These are phyloP conservation scores for Perca fluviatilis DNA, from an alignment of 2,113 vertebrate genomes.

Conservation along the genomic window DNA sequence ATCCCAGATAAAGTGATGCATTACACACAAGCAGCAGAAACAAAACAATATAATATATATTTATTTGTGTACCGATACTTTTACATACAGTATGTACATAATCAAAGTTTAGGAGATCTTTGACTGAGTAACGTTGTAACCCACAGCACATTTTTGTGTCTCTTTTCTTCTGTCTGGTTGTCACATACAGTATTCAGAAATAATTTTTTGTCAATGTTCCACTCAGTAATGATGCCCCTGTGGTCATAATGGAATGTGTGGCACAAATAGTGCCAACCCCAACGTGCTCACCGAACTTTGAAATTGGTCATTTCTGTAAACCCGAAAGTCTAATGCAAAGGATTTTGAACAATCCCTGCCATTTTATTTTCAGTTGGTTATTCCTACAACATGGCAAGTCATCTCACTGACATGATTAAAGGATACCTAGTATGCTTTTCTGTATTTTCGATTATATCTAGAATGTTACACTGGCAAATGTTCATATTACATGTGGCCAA, in stretches of 20 bases:
- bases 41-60: constrained; percentile 14
- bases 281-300: background rate
- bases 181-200: background rate
- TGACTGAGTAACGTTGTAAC: background rate
- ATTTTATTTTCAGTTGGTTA: background rate
- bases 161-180: background rate
- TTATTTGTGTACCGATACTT: constrained; percentile 28
- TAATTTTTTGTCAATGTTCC: background rate
- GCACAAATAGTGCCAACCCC: background rate
- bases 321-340: background rate
- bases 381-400: background rate
- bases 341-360: background rate
- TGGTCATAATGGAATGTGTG: constrained; percentile 6
- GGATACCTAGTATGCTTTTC: too few species aligned
- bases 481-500: too few species aligned
- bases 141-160: background rate
- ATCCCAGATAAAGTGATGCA: constrained; percentile 56
- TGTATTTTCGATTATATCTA: too few species aligned
- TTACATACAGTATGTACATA: background rate
- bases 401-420: background rate
- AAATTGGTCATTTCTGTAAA: background rate
- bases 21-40: constrained; percentile 26
- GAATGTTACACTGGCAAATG: too few species aligned
- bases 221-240: background rate
- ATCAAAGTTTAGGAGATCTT: background rate